Conservation (phyloP, 2,888 invertebrate genomes). For the Anodontia alba region DNA sequence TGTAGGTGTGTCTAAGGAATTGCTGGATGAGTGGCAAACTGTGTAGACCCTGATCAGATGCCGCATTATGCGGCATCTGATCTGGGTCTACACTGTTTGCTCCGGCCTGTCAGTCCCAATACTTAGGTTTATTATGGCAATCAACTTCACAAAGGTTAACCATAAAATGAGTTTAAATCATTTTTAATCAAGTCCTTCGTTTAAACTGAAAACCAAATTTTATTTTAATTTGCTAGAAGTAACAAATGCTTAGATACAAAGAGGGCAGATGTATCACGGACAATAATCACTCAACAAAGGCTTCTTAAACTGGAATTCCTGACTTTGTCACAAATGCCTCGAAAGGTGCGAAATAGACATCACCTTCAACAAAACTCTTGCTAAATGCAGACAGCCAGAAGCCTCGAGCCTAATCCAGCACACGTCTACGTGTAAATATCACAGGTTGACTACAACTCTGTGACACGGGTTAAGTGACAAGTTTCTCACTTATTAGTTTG, state of each 20-base stretch:
- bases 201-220: not conserved
- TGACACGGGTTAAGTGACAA: not conserved
- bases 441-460: not conserved
- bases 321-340: not conserved
- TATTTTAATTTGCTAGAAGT: conserved; percentile 12
- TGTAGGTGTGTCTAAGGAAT: too few relatives aligned
- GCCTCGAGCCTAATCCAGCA: conserved; percentile 13
- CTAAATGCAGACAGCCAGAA: not conserved
- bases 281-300: conserved; percentile 11
- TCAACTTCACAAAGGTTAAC: not conserved
- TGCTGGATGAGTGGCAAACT: too few relatives aligned
- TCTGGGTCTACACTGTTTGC: too few relatives aligned
- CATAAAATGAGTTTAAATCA: too few relatives aligned
- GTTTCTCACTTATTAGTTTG: conserved; percentile 11
- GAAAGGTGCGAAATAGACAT: conserved; percentile 1
- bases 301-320: conserved; percentile 1
- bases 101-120: too few relatives aligned
- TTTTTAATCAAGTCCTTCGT: too few relatives aligned
- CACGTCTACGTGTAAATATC: conserved; percentile 11
- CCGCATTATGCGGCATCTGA: too few relatives aligned
- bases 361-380: not conserved
- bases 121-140: too few relatives aligned
- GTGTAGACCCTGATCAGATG: too few relatives aligned
- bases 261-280: not conserved
- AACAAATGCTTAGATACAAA: conserved; percentile 1